A percentile compares a stretch with the other conserved stretches of the same genome.
These are phyloP conservation scores for Lipotes vexillifer DNA, from an alignment of 2,113 vertebrate species.

Conservation along the genomic window DNA sequence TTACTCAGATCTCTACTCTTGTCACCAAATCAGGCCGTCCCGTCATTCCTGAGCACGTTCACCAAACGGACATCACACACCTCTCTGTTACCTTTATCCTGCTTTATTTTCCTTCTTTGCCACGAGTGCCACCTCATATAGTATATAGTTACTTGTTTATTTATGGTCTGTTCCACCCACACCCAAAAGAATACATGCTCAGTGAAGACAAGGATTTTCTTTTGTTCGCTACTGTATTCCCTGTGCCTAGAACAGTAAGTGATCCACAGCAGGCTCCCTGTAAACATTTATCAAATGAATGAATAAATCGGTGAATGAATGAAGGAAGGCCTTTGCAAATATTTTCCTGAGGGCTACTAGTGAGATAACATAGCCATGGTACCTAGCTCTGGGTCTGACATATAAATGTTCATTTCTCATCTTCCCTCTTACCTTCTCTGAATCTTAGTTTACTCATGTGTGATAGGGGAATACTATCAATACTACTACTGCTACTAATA, in stretches of 20 bases:
- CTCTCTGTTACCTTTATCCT: not conserved
- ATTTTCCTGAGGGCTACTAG: not conserved
- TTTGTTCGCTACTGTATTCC: not conserved
- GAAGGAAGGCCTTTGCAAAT: not conserved
- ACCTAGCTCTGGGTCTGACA: not conserved
- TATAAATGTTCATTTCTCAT: not conserved
- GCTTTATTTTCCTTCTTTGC: not conserved
- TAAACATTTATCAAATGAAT: too few relatives aligned
- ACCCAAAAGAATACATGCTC: not conserved
- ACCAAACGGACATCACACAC: too few relatives aligned
- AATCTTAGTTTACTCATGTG: not conserved
- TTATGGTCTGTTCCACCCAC: not conserved
- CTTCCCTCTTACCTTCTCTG: not conserved
- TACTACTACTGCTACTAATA: rapidly evolving
- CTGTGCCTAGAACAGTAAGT: not conserved
- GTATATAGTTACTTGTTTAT: not conserved
- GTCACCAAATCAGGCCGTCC: not conserved
- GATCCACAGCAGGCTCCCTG: not conserved
- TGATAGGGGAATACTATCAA: not conserved
- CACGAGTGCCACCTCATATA: not conserved
- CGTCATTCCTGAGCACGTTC: not conserved
- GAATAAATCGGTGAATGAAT: not conserved
- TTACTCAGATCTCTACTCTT: not conserved
- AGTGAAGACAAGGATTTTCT: not conserved
- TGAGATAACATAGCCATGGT: rapidly evolving